Evolutionary conservation across 2,797 vertebrate genomes (phyloP).

Genomic region (Bradypodion pumilum): DNA sequence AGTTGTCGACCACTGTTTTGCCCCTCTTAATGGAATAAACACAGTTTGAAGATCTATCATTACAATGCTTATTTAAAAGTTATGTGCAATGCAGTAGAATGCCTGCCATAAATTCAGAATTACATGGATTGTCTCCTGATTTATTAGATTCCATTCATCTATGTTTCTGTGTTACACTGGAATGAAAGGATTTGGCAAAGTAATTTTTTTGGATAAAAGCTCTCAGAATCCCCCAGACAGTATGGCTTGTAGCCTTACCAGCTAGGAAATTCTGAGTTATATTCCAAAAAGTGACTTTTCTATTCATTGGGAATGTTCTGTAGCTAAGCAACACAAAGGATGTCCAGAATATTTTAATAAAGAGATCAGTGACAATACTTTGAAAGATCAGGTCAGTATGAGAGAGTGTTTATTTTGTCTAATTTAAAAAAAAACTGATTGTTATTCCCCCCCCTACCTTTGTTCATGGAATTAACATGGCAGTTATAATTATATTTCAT

Average conservation of each 20-base stretch:
- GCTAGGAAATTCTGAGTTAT: not conserved
- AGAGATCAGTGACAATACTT: not conserved
- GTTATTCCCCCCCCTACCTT: too few species aligned
- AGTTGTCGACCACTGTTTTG: not conserved
- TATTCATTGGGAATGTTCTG: not conserved
- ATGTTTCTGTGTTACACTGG: not conserved
- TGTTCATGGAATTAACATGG: not conserved
- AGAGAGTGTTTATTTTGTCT: not conserved
- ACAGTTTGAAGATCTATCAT: constrained; percentile 27
- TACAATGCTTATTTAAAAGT: constrained; percentile 6
- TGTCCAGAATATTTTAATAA: not conserved
- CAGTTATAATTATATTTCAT: not conserved
- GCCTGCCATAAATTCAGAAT: not conserved
- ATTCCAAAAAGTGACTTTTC: not conserved
- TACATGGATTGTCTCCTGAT: not conserved
- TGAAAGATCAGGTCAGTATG: not conserved
- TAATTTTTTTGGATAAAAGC: not conserved
- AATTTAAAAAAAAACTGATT: not conserved
- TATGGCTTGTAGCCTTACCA: not conserved
- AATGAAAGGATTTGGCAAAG: not conserved
- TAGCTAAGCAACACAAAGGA: not conserved
- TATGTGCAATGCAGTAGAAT: not conserved
- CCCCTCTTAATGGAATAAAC: not conserved
- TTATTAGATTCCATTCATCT: not conserved
- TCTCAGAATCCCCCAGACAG: not conserved